Conservation (phyloP, 2,797 vertebrate genomes). For the Sebastes cheni region DNA sequence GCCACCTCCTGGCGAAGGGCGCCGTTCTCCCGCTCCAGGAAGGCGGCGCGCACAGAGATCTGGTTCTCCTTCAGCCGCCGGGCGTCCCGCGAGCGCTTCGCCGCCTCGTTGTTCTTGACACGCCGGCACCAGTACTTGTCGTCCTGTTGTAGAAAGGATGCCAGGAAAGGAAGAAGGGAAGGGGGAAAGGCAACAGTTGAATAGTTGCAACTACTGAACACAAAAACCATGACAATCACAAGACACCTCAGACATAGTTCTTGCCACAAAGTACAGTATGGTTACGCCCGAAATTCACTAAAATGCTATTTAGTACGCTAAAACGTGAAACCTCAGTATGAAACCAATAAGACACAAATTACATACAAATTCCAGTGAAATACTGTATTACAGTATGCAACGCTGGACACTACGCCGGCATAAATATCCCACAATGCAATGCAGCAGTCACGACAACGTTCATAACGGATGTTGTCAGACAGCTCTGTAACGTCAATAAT, state of each 20-base stretch:
- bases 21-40: slow-evolving; percentile 92
- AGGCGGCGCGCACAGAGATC: slow-evolving; percentile 92
- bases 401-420: too few relatives aligned
- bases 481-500: too few relatives aligned
- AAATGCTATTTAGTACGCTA: too few relatives aligned
- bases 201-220: background rate
- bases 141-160: slow-evolving; percentile 75
- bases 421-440: too few relatives aligned
- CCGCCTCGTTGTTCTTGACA: slow-evolving; percentile 92
- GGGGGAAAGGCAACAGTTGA: slow-evolving; percentile 29
- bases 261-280: background rate
- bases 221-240: background rate
- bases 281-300: too few relatives aligned
- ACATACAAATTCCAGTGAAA: too few relatives aligned
- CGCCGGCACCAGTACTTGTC: slow-evolving; percentile 93
- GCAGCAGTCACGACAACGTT: too few relatives aligned
- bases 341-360: too few relatives aligned
- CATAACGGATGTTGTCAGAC: too few relatives aligned
- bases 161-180: background rate
- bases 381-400: too few relatives aligned
- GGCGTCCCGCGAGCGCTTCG: slow-evolving; percentile 91
- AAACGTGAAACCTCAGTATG: too few relatives aligned
- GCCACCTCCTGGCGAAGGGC: slow-evolving; percentile 90
- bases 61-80: slow-evolving; percentile 95
- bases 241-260: background rate